These are phyloP conservation scores for Acomys russatus DNA, from an alignment of 2,797 vertebrate genomes.

Conservation along the genomic window DNA sequence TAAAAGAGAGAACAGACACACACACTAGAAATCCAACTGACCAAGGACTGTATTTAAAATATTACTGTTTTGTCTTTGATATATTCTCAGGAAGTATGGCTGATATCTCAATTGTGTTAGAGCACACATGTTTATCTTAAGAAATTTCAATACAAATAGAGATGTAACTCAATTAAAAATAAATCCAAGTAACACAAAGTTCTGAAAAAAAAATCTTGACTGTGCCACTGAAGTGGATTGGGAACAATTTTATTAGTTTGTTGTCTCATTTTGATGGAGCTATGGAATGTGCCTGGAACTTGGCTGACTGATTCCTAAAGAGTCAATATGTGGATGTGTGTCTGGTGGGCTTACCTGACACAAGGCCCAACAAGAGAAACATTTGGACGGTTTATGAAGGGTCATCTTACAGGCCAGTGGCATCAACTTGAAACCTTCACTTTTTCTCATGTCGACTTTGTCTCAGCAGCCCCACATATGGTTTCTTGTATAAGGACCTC, in stretches of 20 bases:
- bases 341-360: not conserved
- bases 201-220: not conserved
- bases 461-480: too few relatives aligned
- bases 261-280: not conserved
- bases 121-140: not conserved
- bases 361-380: not conserved
- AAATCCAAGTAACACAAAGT: not conserved
- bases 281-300: not conserved
- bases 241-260: not conserved
- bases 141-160: not conserved
- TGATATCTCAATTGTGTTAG: not conserved
- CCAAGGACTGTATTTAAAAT: not conserved
- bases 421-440: not conserved
- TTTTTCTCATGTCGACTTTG: not conserved
- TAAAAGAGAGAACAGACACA: not conserved
- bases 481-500: not conserved
- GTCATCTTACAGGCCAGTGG: not conserved
- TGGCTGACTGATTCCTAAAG: not conserved
- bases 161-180: constrained; percentile 30
- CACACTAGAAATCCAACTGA: not conserved
- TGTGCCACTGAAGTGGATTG: not conserved
- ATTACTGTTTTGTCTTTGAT: not conserved
- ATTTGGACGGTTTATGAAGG: not conserved
- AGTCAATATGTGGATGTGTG: rapidly evolving
- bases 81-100: not conserved